Evolutionary conservation across 1,140 invertebrate genomes (phyloP), one percentile per base, ranked within the genome.

Genomic region (Cephus cinctus): DNA sequence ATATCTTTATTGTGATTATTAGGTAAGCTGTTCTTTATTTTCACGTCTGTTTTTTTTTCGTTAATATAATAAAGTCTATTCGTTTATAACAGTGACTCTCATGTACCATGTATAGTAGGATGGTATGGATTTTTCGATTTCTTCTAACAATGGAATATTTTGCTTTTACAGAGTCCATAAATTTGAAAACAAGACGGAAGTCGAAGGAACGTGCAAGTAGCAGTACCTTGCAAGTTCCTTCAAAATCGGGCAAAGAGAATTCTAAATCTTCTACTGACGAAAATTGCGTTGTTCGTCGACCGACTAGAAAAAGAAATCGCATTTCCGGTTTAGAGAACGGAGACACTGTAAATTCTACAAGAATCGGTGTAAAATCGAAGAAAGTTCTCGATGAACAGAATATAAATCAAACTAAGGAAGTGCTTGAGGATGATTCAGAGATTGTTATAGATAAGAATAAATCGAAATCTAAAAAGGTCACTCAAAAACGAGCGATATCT

Each of bases 381-480:
- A 31, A 34, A 42, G 38, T n/a, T 32, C 40, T 1, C 39, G 50
- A 32, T 51, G 15, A 9, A 11, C 34, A 23, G 32, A 44, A 51
- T 34, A 16, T 12, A 11, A 43, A 54, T 20, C 6, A 20, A 9
- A 6, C 15, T 12, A 51, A 52, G 47, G 52, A 51, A 30, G 25
- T 48, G 31, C 39, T 54, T 32, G 50, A 57, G 9, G 18, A 41
- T 35, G 56, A 61, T 47, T 50, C 12, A 15, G 48, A 47, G 11
- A 48, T 49, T 21, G 49, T 38, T 35, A 36, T 30, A 6, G 15
- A 34, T n/a, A 47, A 25, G 9, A 34, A 34, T 46, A 21, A 8
- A 35, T 36, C 42, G 5, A 59, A 54, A 43, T 25, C 12, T 5
- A 53, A 35, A 15, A 8, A 8, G 5, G 15, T 14, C 6, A 38